phyloP scores from a whole-genome alignment of 1,140 invertebrate species.

The Luehdorfia chinensis region DNA sequence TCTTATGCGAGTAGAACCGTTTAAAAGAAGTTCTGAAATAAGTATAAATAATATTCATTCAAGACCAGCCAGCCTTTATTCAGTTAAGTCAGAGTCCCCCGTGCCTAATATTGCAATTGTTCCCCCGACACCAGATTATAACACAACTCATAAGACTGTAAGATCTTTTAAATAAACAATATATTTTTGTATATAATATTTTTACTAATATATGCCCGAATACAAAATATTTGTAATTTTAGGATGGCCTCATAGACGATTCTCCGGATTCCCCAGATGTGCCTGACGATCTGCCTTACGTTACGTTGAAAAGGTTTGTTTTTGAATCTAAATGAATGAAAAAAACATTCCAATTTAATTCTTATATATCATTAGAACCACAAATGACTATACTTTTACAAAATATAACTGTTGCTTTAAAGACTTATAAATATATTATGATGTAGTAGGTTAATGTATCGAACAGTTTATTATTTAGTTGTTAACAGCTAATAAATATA shows the following conservation, averaged over 20 bases:
- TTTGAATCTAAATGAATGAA: too few species aligned
- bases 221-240: too few species aligned
- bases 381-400: too few species aligned
- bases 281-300: conserved; percentile 67
- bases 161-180: conserved; percentile 27
- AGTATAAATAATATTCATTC: conserved; percentile 42
- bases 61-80: conserved; percentile 55
- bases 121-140: conserved; percentile 85
- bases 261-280: conserved; percentile 68
- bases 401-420: too few species aligned
- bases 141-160: conserved; percentile 69
- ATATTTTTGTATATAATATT: too few species aligned
- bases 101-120: conserved; percentile 85
- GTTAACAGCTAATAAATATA: too few species aligned
- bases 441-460: too few species aligned
- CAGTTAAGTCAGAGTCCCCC: conserved; percentile 63
- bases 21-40: conserved; percentile 42
- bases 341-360: conserved; percentile 4
- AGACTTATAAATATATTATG: too few species aligned
- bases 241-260: conserved; percentile 68
- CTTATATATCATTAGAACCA: too few species aligned
- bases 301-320: conserved; percentile 62
- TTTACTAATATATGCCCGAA: too few species aligned
- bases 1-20: conserved; percentile 80
- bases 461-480: too few species aligned